Evolutionary conservation across 2,888 invertebrate species (phyloP).

Genomic region (Apotomis betuletana): DNA sequence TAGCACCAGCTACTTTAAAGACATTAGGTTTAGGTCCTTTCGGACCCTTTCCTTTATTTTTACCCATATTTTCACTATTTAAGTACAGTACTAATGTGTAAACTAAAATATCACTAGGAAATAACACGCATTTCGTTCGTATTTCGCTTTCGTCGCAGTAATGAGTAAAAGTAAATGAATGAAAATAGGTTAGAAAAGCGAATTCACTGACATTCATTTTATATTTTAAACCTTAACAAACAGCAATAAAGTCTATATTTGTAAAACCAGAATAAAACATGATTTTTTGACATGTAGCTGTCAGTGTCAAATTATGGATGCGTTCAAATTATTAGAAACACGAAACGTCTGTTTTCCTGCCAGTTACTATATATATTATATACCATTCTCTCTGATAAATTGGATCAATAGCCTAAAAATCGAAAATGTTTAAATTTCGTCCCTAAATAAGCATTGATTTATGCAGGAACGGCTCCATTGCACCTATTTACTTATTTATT

Average conservation of each 20-base stretch:
- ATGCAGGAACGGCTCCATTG: conserved; percentile 3
- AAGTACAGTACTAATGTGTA: conserved; percentile 2
- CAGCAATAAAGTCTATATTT: not conserved
- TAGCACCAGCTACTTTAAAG: conserved; percentile 78
- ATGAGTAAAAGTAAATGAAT: too few species aligned
- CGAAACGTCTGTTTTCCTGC: not conserved
- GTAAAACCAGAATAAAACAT: not conserved
- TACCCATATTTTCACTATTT: conserved; percentile 60
- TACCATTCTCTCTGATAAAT: not conserved
- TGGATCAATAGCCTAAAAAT: not conserved
- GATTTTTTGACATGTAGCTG: not conserved
- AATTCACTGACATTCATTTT: too few species aligned
- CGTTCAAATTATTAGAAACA: conserved; percentile 10
- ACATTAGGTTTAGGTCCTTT: conserved; percentile 68
- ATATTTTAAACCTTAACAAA: not conserved
- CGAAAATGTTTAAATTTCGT: not conserved
- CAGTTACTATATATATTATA: not conserved
- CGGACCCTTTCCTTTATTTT: conserved; percentile 71
- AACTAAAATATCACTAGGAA: not conserved
- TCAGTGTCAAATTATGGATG: not conserved
- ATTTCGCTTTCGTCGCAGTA: too few species aligned
- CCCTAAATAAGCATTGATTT: not conserved
- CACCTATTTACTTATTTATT: conserved; percentile 17
- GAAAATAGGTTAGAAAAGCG: too few species aligned
- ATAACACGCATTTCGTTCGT: not conserved